A percentile compares a stretch with the other conserved stretches of the same genome.
These are phyloP conservation scores for Oligia fasciuncula DNA, from an alignment of 2,888 invertebrate genomes.

Conservation along the genomic window DNA sequence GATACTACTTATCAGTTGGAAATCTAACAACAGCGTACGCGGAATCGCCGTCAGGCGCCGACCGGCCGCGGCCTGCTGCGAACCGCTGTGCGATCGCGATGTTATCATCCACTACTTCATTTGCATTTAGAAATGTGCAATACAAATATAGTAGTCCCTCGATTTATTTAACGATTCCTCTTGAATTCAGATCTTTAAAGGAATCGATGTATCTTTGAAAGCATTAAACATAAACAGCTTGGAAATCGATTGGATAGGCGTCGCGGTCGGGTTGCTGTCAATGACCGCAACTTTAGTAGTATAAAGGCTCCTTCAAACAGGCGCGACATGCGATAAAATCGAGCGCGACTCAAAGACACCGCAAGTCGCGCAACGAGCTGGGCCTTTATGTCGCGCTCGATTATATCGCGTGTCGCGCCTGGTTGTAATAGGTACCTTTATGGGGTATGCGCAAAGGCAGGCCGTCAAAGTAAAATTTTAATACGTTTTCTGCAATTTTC, in stretches of 20 bases:
- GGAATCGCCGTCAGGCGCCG: conserved; percentile 65
- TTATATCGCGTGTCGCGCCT: no score
- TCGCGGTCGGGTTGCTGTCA: background rate
- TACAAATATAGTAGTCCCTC: conserved; percentile 21
- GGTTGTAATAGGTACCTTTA: background rate
- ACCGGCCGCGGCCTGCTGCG: conserved; percentile 51
- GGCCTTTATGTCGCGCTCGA: no score
- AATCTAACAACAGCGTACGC: conserved; percentile 56
- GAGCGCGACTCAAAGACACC: no score
- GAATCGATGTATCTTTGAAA: conserved; percentile 28
- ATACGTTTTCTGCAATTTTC: no score
- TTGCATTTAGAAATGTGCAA: conserved; percentile 63
- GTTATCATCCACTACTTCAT: conserved; percentile 59
- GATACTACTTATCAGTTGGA: conserved; percentile 50
- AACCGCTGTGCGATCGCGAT: conserved; percentile 46
- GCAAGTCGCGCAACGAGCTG: no score
- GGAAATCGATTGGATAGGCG: conserved; percentile 18
- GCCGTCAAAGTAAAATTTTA: no score
- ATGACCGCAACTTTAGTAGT: background rate
- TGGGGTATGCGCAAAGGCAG: background rate
- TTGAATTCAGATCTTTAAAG: conserved; percentile 41
- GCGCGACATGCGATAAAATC: no score
- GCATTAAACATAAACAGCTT: conserved; percentile 28
- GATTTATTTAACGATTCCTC: conserved; percentile 39
- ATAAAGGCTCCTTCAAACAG: no score